phyloP scores from a whole-genome alignment of 53 echinoderm and acorn worm species.

The Arbacia lixula region DNA sequence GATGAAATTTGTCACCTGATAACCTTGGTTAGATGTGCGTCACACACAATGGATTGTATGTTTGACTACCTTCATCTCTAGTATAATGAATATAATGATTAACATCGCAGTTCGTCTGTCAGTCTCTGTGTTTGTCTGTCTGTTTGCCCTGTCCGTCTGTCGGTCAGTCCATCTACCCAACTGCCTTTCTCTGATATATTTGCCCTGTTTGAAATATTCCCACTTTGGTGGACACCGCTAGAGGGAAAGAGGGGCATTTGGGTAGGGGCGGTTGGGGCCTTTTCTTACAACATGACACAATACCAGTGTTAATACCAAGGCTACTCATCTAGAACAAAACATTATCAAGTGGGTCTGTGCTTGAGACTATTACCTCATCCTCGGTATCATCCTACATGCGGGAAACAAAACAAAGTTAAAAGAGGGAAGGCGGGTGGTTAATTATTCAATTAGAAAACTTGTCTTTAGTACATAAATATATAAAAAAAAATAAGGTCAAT shows the following conservation, averaged over 20 bases:
- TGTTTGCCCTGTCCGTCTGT: background rate
- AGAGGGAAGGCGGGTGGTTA: slow-evolving; percentile 46
- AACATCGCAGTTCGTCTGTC: too few relatives aligned
- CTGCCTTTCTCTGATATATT: too few relatives aligned
- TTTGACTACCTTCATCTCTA: too few relatives aligned
- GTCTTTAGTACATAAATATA: background rate
- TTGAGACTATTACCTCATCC: slow-evolving; percentile 59
- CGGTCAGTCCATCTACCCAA: background rate
- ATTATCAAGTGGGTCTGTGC: slow-evolving; percentile 14
- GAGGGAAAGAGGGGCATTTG: background rate
- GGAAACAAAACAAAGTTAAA: slow-evolving; percentile 34
- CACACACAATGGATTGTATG: too few relatives aligned
- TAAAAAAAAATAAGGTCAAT: too few relatives aligned
- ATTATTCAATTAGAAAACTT: slow-evolving; percentile 25
- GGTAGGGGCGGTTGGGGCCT: background rate
- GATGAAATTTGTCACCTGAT: too few relatives aligned
- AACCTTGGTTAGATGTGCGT: too few relatives aligned
- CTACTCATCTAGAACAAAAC: slow-evolving; percentile 36
- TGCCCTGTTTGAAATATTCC: too few relatives aligned
- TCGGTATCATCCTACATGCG: slow-evolving; percentile 59
- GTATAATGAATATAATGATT: too few relatives aligned
- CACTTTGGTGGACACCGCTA: too few relatives aligned
- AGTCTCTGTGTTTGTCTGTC: slow-evolving; percentile 14
- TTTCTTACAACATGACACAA: background rate
- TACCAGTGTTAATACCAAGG: slow-evolving; percentile 20